A percentile compares a stretch with the other conserved stretches of the same genome.
These are phyloP conservation scores for Notolepis coatsorum DNA, from an alignment of 2,797 vertebrate genomes.

Conservation along the genomic window DNA sequence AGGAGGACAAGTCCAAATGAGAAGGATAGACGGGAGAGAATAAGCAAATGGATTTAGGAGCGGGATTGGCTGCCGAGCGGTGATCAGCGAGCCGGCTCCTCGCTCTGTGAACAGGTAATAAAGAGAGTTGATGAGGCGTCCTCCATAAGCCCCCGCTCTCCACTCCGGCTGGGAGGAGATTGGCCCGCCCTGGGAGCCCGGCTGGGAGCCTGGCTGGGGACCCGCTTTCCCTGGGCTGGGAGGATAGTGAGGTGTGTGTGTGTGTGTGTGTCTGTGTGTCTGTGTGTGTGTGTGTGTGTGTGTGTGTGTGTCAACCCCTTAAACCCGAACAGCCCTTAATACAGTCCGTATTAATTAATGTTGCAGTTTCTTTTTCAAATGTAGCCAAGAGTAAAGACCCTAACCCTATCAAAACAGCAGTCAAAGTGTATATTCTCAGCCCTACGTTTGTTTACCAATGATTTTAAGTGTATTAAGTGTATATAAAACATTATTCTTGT, in stretches of 20 bases:
- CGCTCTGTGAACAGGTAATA: conserved; percentile 71
- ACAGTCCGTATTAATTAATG: no score
- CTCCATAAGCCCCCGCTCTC: conserved; percentile 49
- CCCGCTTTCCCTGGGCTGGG: background rate
- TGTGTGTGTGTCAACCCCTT: no score
- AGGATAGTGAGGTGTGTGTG: background rate
- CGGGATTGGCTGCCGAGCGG: conserved; percentile 65
- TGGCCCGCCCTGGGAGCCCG: conserved; percentile 22
- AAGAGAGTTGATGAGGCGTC: conserved; percentile 76
- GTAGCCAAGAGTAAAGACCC: no score
- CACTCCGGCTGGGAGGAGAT: conserved; percentile 37
- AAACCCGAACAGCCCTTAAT: no score
- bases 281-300: background rate
- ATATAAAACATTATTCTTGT: no score
- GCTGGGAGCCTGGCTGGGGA: background rate
- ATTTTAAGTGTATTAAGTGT: no score
- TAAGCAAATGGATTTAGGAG: conserved; percentile 66
- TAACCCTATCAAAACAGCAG: no score
- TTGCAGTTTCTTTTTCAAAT: no score
- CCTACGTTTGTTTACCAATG: no score
- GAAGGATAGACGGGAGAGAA: conserved; percentile 42
- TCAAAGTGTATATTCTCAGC: no score
- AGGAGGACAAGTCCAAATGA: conserved; percentile 26
- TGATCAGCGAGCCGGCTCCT: conserved; percentile 56
- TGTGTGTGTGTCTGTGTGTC: background rate